Evolutionary conservation across 2,113 vertebrate species (phyloP), one percentile per base, ranked within the genome.

Genomic region (Sardina pilchardus): DNA sequence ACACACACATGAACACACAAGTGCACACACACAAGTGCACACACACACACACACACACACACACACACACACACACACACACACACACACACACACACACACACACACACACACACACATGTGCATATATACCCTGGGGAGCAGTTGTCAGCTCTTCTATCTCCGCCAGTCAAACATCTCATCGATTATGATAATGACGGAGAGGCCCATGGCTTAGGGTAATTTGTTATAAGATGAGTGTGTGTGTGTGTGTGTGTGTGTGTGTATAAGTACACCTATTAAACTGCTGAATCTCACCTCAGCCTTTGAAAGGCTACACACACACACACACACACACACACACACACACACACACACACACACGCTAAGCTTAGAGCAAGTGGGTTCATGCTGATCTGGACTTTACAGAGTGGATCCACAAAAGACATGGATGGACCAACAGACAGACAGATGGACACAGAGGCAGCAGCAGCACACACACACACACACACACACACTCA

Each of bases 151-250:
- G 81, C 42, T 88, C 83, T 63, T 86, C 39, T 85, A 50, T 87
- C 88, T 82, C 63, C 44, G 16, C 80, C 63, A 12, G 42, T 81
- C 63, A 50, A n/a, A 80, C 85, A 56, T 47, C 53, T 84, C 71
- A 90, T 90, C 26, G 89, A 92, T 93, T 91, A 88, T 82, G 85
- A 75, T 88, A 92, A 94, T 91, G 53, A 85, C 90, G 50, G 87
- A 1, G 4, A 87, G 85, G 83, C 86, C 88, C 48, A 85, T 17
- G 71, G 82, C 89, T 80, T 85, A 84, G 75, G 39, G 89, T 87
- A 30, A 92, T 93, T 91, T 85, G 85, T 90, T 89, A 87, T 88
- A 42, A 42, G 44, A 14, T 10, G 39, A 30, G 36, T 84, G 39
- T 34, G 6, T 71, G 75, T 81, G 36, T 81, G 24, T 50, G 21